Base-by-base conservation (phyloP, 2,113 vertebrate genomes). In the Toxotes jaculatrix region DNA sequence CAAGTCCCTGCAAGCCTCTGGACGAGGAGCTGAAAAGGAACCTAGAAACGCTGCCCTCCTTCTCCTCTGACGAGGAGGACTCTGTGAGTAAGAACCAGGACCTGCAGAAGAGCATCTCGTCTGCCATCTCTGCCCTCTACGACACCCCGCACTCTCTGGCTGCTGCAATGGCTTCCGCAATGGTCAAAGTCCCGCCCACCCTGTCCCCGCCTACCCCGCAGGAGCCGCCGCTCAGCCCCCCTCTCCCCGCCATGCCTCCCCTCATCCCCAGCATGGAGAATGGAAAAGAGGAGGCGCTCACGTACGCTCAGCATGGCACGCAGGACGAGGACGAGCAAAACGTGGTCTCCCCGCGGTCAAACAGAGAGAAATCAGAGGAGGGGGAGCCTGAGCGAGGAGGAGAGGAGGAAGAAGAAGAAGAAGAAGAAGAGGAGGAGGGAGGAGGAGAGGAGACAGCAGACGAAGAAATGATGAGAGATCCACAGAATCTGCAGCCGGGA, bases 101-200 rank as follows among this genome's bases (percentile, higher is more conserved):
- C 84, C 94, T 98, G 56, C 97, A 98, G 92, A 96, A 97, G 82
- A 97, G 97, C 94, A 98, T 98, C 82, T 97, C 97, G 1, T 98
- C 97, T 0, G 97, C 97, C 83, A 98, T 98, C 91, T 98, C 97
- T 0, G 97, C 97, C 11, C 96, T 98, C 0, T 97, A 98, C 0
- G 97, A 98, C 83, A 97, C 96, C 0, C 94, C 96, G 0, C 94
- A 96, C 95, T 91, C 96, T 71, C 77, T 95, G 38, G 90, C 92
- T 47, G 91, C 88, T 4, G 91, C 88, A 5, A 70, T 91, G 84
- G 89, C 87, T 13, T 82, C 86, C 3, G 82, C 86, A 7, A 86
- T 86, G 75, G 69, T 82, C 4, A 94, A 94, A 0, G 89, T 88
- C 2, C 93, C 91, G 10, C 92, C 92, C 1, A 80, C 89, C 0